Evolutionary conservation across 2,113 vertebrate species (phyloP), one percentile per base, ranked within the genome.

Genomic region (Mastomys natalensis): DNA sequence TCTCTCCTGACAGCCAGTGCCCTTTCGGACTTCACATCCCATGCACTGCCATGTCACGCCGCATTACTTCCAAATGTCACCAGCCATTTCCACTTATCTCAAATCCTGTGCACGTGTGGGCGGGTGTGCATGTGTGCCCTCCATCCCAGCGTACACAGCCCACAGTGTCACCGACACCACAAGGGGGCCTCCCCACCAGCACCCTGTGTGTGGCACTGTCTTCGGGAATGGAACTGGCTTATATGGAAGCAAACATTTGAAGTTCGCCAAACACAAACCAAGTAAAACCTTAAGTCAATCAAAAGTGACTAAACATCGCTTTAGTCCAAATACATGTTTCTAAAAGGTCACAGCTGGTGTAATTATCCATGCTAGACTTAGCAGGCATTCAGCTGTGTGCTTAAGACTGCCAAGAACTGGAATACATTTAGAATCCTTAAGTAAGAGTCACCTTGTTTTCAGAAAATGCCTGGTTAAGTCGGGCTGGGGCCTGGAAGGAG

Each of bases 271-370:
- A 98, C 96, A 95, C 90, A 98, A 98, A 98, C 97, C 95, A 96
- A 96, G 97, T 97, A 98, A 98, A 98, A 97, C 94, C 88, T 84
- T 86, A 97, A 98, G 97, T 98, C 98, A 98, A 98, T 98, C 98
- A 98, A 95, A 98, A 98, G 93, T 98, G 98, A 98, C 98, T 98
- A 98, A 97, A 98, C 98, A 96, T 91, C 66, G 16, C 97, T 98
- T 97, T 95, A 96, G 98, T 97, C 97, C 98, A 98, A 98, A 98
- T 95, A 92, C 24, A 0, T 97, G 95, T 93, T 97, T 99, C 98
- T 97, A 76, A 98, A 98, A 98, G 98, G 98, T 98, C 98, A 98
- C 98, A 98, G 98, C 96, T 98, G 97, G 96, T 98, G 93, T 94
- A 98, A 98, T 98, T 98, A 98, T 97, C 98, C 97, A 97, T 97